These are phyloP conservation scores for Collichthys lucidus DNA, from an alignment of 2,113 vertebrate genomes.

Conservation along the genomic window DNA sequence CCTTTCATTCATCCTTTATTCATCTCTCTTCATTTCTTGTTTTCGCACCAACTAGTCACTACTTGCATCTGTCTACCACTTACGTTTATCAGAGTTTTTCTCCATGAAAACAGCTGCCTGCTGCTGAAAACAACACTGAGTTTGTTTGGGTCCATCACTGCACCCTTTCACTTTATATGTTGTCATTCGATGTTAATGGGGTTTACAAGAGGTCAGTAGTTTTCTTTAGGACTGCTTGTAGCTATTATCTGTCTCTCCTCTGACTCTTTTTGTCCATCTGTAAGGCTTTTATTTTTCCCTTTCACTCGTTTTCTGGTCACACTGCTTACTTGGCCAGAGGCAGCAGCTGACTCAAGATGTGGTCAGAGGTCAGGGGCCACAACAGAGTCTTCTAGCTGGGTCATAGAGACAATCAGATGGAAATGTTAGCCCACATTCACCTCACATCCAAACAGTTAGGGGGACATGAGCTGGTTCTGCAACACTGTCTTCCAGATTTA, in stretches of 20 bases:
- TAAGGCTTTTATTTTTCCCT: not conserved
- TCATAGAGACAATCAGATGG: not conserved
- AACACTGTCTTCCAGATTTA: not conserved
- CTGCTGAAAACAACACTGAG: not conserved
- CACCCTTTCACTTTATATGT: not conserved
- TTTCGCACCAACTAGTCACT: too few species aligned
- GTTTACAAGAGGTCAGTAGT: not conserved
- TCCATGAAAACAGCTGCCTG: not conserved
- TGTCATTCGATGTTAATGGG: not conserved
- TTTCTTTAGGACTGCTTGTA: not conserved
- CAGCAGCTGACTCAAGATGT: not conserved
- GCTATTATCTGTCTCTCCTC: not conserved
- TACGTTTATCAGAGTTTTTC: not conserved
- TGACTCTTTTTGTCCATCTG: not conserved
- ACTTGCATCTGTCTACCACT: not conserved
- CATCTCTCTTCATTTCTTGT: too few species aligned
- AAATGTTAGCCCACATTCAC: constrained; percentile 18
- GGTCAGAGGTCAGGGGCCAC: constrained; percentile 31
- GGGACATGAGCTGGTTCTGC: not conserved
- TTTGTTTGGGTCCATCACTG: not conserved
- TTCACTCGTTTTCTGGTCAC: not conserved
- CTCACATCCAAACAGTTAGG: not conserved
- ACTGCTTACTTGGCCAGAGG: constrained; percentile 11
- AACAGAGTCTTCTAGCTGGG: constrained; percentile 24
- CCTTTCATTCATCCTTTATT: too few species aligned